Base-by-base conservation (phyloP, 2,888 invertebrate genomes). In the Agonopterix alstromeriana region DNA sequence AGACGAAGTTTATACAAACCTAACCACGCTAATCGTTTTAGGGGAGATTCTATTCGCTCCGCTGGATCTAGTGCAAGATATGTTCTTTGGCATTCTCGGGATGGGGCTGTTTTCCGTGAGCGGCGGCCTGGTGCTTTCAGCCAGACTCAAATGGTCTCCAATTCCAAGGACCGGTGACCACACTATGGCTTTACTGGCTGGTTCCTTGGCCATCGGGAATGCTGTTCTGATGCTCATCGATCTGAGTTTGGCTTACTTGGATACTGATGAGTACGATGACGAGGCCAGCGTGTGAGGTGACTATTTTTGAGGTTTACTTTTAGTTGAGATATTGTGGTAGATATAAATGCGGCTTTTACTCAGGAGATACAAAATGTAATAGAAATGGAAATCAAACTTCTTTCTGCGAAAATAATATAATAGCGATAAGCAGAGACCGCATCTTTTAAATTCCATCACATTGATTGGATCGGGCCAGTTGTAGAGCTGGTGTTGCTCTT, bases 21-120 rank as follows among this genome's bases (percentile, higher is more conserved):
- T 27, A 27, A 27, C 27, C 27, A 27, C 27, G 27, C 27, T 27
- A 48, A 66, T 65, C 52, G 56, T 82, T 84, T 65, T 81, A 88
- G 87, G 87, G 47, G 87, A 88, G 65, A 74, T 84, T 70, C 61
- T 85, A 54, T 78, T 83, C 60, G 78, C 83, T 46, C 86, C 85
- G 17, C 62, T 88, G 66, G 87, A 88, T 57, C 76, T 88, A 50
- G 80, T 87, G 35, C 87, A 87, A 66, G 87, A 88, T 60, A 83
- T 87, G 72, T 86, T 74, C 70, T 87, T 74, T 63, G 82, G 83
- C 35, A 68, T 83, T 42, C 58, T 86, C 36, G 87, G 87, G 36
- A 65, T 78, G 17, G 70, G 56, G 3, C 59, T 88, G 52, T 86
- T 82, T 63, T 60, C 76, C 8, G 61, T 75, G 12, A 72, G 79